These are phyloP conservation scores for Drosophila prostipennis DNA, from an alignment of 2,888 invertebrate genomes.

Conservation along the genomic window DNA sequence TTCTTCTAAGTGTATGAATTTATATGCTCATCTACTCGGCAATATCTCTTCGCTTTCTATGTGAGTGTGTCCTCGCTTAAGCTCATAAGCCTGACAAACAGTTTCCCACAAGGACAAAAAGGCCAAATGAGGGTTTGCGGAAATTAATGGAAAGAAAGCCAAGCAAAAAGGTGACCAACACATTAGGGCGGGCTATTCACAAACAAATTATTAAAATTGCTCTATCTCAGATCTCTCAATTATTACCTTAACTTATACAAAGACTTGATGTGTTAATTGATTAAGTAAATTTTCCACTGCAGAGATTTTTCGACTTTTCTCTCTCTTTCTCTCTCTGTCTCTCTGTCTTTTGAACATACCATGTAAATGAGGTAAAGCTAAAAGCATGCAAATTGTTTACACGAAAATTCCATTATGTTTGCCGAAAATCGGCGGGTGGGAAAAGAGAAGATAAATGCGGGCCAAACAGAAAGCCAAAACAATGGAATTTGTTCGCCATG, in stretches of 20 bases:
- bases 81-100: constrained; percentile 29
- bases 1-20: constrained; percentile 8
- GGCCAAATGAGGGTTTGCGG: constrained; percentile 12
- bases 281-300: constrained; percentile 39
- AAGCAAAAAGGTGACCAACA: constrained; percentile 5
- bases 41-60: constrained; percentile 15
- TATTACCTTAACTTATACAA: background rate
- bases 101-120: constrained; percentile 13
- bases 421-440: constrained; percentile 24
- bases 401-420: constrained; percentile 76
- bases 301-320: background rate
- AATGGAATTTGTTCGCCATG: constrained; percentile 54
- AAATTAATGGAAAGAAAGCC: constrained; percentile 6
- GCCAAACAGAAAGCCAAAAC: constrained; percentile 65
- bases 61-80: constrained; percentile 16
- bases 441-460: constrained; percentile 46
- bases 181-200: background rate
- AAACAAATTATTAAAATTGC: constrained; percentile 25
- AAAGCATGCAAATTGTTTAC: constrained; percentile 77
- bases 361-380: constrained; percentile 39
- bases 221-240: constrained; percentile 1
- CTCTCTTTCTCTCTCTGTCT: too few relatives aligned
- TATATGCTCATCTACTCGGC: constrained; percentile 11
- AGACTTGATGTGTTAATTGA: constrained; percentile 68
- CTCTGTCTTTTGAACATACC: background rate